These are phyloP conservation scores for Petrosia ficiformis DNA, from an alignment of 37 sponge, comb jelly and placozoan genomes.

Conservation along the genomic window DNA sequence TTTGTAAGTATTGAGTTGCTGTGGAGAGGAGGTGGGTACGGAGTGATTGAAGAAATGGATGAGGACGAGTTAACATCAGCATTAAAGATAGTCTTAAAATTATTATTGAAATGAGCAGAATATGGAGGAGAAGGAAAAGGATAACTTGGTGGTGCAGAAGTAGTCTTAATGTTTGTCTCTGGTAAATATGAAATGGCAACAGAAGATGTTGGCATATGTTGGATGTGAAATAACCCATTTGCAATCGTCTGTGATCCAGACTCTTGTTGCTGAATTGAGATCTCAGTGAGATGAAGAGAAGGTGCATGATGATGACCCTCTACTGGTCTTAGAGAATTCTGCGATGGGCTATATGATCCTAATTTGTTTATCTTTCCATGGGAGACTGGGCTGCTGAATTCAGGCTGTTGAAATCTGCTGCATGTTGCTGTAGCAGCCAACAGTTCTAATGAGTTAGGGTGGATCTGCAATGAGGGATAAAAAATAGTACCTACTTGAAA, in stretches of 20 bases:
- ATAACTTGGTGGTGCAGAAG: not conserved
- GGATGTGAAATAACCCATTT: not conserved
- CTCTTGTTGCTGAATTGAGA: not conserved
- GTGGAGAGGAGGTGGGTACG: not conserved
- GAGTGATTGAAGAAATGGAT: conserved; percentile 2
- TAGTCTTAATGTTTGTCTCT: not conserved
- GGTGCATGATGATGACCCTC: not conserved
- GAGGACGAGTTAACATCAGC: not conserved
- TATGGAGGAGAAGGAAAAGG: conserved; percentile 52
- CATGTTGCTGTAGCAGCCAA: conserved; percentile 4
- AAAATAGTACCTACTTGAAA: not conserved
- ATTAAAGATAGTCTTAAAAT: conserved; percentile 7
- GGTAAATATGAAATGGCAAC: too few species aligned
- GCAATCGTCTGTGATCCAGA: not conserved
- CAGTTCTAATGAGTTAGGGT: conserved; percentile 22
- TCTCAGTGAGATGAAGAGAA: not conserved
- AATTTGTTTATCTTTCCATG: not conserved
- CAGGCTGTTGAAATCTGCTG: not conserved
- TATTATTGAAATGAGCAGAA: conserved; percentile 16
- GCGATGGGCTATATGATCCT: not conserved
- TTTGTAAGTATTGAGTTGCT: not conserved
- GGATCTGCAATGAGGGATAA: not conserved
- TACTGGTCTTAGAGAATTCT: not conserved
- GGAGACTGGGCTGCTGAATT: not conserved
- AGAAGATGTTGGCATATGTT: not conserved